These are phyloP conservation scores for Oceanodroma tethys DNA, from an alignment of 2,113 vertebrate genomes.

Conservation along the genomic window DNA sequence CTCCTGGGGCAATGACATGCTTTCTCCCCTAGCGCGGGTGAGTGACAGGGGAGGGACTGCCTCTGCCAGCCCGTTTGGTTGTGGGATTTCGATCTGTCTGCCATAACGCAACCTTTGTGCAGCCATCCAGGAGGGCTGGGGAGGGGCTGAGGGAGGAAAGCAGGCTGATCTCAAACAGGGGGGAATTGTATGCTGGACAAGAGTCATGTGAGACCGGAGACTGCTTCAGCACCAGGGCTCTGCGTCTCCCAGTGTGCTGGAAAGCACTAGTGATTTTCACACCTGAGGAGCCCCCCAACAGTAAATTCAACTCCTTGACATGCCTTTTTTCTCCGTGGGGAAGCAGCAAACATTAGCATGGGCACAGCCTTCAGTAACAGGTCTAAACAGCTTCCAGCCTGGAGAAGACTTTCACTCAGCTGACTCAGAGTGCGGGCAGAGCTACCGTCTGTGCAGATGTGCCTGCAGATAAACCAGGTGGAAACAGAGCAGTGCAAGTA, in stretches of 20 bases:
- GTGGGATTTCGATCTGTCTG: neutral
- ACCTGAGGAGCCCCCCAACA: neutral
- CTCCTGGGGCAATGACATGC: neutral
- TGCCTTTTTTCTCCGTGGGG: neutral
- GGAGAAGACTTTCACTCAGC: neutral
- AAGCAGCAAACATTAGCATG: neutral
- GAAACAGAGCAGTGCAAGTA: neutral
- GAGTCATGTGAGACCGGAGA: neutral
- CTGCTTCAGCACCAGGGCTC: neutral
- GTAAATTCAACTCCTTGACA: neutral
- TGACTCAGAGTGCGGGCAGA: neutral
- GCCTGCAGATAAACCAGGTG: neutral
- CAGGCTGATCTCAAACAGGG: fast-evolving
- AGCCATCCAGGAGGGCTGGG: neutral
- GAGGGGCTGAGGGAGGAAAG: neutral
- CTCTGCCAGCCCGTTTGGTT: neutral
- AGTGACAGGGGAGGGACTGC: neutral
- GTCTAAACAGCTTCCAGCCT: neutral
- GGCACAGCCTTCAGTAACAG: neutral
- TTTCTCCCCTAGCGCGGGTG: neutral
- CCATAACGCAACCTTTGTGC: fast-evolving
- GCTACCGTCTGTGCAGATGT: neutral
- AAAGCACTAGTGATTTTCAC: neutral
- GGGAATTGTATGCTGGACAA: neutral
- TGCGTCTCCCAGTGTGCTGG: neutral